Conservation (phyloP, 2,797 vertebrate species). For the Parauchenoglanis ngamensis region DNA sequence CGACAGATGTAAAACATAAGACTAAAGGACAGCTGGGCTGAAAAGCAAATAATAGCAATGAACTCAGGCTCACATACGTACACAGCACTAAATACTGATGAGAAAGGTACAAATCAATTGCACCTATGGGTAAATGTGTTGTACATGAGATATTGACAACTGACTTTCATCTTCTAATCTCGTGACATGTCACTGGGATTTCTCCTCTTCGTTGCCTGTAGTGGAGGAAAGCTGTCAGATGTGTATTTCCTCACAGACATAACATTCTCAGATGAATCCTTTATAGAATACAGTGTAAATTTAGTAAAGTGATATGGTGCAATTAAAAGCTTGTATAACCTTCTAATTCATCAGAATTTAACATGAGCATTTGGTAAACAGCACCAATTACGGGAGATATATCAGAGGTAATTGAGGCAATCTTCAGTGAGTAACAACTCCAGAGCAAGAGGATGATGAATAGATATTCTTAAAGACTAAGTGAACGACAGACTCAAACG, state of each 20-base stretch:
- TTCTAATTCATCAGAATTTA: constrained; percentile 29
- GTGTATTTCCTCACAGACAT: not conserved
- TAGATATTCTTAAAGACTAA: constrained; percentile 30
- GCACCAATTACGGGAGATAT: constrained; percentile 58
- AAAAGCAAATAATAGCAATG: constrained; percentile 60
- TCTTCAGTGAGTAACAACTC: constrained; percentile 57
- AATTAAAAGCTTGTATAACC: constrained; percentile 28
- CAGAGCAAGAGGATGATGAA: constrained; percentile 58
- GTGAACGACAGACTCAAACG: constrained; percentile 20
- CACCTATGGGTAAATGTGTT: constrained; percentile 14
- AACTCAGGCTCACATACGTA: constrained; percentile 41
- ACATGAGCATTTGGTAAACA: constrained; percentile 29
- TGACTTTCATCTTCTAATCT: constrained; percentile 7
- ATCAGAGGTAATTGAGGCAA: constrained; percentile 70
- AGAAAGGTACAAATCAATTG: constrained; percentile 38
- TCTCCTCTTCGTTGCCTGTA: constrained; percentile 18
- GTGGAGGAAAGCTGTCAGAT: not conserved
- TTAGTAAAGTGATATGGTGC: constrained; percentile 16
- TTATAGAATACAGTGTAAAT: not conserved
- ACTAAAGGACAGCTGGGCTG: constrained; percentile 50
- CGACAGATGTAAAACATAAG: not conserved
- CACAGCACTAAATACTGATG: constrained; percentile 21
- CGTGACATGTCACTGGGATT: not conserved
- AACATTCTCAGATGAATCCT: not conserved
- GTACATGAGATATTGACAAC: constrained; percentile 3